Percentiles rank a stretch among this genome's conserved stretches.
phyloP scores from a whole-genome alignment of 2,113 vertebrate genomes.

The Antigone vipio region DNA sequence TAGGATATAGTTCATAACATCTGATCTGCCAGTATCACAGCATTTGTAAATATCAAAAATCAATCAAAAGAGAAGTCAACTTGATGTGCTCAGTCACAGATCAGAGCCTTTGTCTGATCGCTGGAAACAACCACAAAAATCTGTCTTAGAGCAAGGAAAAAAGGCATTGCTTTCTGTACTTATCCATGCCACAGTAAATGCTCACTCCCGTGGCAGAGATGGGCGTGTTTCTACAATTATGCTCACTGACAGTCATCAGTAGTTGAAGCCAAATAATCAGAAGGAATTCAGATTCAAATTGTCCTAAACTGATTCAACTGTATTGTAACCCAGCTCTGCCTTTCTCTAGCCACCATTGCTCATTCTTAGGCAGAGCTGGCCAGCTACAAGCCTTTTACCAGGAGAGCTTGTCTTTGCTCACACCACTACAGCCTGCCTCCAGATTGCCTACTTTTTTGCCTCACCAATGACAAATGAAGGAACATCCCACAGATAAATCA shows the following conservation, averaged over 20 bases:
- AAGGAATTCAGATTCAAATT: background rate
- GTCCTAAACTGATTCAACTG: background rate
- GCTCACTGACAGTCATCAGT: background rate
- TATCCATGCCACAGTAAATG: background rate
- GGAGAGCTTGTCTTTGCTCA: background rate
- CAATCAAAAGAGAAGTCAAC: background rate
- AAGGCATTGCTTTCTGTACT: background rate
- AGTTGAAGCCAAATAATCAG: background rate
- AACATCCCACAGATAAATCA: conserved; percentile 31
- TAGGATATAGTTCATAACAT: background rate
- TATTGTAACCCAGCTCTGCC: background rate
- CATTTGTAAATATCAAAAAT: conserved; percentile 21
- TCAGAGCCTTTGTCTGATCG: background rate
- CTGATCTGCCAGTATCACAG: background rate
- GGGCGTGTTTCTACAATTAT: background rate
- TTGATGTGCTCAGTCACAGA: conserved; percentile 7
- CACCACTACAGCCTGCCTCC: background rate
- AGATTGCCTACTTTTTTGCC: background rate
- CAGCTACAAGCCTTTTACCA: background rate
- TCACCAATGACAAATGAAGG: background rate
- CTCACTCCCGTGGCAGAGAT: background rate
- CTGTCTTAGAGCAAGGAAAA: background rate
- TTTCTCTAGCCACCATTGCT: background rate
- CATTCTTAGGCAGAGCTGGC: background rate
- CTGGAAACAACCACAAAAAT: background rate